phyloP scores from a whole-genome alignment of 2,797 vertebrate genomes.

The Phylloscopus collybita region DNA sequence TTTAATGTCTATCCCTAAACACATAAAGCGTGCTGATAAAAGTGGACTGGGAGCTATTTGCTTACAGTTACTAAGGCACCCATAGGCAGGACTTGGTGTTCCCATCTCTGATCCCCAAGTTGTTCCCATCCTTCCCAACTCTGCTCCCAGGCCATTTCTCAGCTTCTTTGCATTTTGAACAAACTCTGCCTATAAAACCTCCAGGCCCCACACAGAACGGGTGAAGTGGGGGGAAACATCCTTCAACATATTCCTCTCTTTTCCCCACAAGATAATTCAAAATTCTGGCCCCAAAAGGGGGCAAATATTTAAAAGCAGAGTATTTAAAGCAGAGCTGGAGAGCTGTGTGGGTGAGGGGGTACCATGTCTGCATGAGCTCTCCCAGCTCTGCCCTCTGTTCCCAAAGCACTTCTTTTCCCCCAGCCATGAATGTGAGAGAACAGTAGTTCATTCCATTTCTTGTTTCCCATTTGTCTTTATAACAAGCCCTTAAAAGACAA shows the following conservation, averaged over 20 bases:
- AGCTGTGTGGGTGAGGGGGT: not conserved
- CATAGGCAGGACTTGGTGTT: not conserved
- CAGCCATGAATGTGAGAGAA: not conserved
- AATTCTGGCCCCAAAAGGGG: not conserved
- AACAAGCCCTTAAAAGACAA: not conserved
- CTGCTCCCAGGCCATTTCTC: not conserved
- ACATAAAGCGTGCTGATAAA: conserved; percentile 19
- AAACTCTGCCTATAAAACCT: not conserved
- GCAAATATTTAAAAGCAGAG: not conserved
- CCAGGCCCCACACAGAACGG: not conserved
- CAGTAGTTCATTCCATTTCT: not conserved
- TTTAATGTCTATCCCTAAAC: conserved; percentile 16
- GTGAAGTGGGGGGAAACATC: not conserved
- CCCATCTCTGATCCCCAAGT: not conserved
- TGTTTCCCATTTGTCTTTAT: not conserved
- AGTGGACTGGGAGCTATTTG: not conserved
- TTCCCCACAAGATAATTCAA: not conserved
- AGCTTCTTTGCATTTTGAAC: not conserved
- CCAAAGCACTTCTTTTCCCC: not conserved
- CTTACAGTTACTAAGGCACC: not conserved
- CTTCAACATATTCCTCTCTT: not conserved
- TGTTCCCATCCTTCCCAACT: not conserved
- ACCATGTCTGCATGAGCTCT: accelerated
- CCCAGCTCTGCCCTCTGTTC: not conserved
- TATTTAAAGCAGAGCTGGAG: not conserved